Evolutionary conservation across 2,888 invertebrate species (phyloP), one percentile per base, ranked within the genome.

Genomic region (Gymnosoma rotundatum): DNA sequence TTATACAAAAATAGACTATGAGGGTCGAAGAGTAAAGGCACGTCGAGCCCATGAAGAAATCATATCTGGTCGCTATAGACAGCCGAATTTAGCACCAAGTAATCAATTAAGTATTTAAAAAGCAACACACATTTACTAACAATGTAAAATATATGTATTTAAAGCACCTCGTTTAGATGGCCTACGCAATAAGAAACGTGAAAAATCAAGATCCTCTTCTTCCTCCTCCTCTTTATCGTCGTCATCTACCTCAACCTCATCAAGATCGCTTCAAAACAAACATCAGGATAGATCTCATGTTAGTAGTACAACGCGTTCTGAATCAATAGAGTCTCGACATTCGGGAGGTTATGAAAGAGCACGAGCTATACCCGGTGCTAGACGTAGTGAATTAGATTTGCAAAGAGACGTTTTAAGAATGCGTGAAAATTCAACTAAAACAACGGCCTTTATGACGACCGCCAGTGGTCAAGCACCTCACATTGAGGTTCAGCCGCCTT

Each of bases 21-120:
- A 93, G 72, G 90, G 91, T 3, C 89, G 93, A 2, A 89, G 92
- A 10, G 90, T 92, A 0, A 92, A 92, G 86, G 93, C 92, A 12
- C 88, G 92, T 3, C 88, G 92, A 12, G 92, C 92, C 0, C 92
- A 93, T 69, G 92, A 92, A 86, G 92, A 92, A 87, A 90, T 93
- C 45, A 90, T 92, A 56, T 92, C 92, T 14, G 92, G 92, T 56
- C 89, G 92, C 14, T 92, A 90, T 86, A 90, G 93, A 16, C 91
- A 92, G 83, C 92, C 92, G 2, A 92, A 92, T 83, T 89, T 92
- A 86, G 90, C 90, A 45, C 90, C 92, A 66, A 90, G 92, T 92
- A 87, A 89, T 18, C 6, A 5, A 20, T 56, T 25, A 5, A 56
- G 4, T 25, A 25, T 16, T 14, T 14, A 25, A 2, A 63, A 1